A percentile compares a stretch with the other conserved stretches of the same genome.
Evolutionary conservation across 23 tunicate species (phyloP).

Genomic region (Diplosoma virens): DNA sequence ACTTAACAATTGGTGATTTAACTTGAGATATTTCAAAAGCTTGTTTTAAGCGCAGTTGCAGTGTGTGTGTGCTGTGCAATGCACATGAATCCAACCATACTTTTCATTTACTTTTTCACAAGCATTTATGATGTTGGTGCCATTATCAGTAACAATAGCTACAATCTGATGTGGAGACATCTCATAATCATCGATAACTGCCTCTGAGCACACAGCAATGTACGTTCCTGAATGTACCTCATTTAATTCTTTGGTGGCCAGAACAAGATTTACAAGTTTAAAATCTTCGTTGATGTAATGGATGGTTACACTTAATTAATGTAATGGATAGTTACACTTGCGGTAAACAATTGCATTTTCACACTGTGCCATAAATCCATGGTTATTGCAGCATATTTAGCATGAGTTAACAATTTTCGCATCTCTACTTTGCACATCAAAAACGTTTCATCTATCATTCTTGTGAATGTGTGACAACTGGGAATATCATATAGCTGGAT

Average conservation of each 20-base stretch:
- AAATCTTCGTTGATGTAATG: constrained; percentile 21
- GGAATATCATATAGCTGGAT: constrained; percentile 1
- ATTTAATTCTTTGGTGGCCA: constrained; percentile 44
- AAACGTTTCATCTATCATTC: constrained; percentile 14
- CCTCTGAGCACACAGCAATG: background rate
- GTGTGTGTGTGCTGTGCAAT: background rate
- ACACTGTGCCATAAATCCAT: constrained; percentile 34
- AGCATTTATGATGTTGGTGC: background rate
- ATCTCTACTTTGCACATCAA: constrained; percentile 6
- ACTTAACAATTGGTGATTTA: constrained; percentile 22
- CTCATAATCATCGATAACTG: background rate
- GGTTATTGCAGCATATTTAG: constrained; percentile 25
- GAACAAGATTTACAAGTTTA: constrained; percentile 19
- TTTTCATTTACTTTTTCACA: background rate
- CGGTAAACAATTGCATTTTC: constrained; percentile 29
- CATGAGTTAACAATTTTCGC: constrained; percentile 10
- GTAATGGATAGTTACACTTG: constrained; percentile 31
- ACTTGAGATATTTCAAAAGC: too few species aligned
- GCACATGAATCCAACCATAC: background rate
- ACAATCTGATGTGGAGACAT: constrained; percentile 1
- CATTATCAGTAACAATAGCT: background rate
- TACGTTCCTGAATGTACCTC: constrained; percentile 19
- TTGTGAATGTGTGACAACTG: constrained; percentile 21
- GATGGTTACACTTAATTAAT: constrained; percentile 30
- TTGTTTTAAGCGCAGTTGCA: constrained; percentile 26